Conservation (phyloP, 2,113 vertebrate species). For the Megaceryle maxima region DNA sequence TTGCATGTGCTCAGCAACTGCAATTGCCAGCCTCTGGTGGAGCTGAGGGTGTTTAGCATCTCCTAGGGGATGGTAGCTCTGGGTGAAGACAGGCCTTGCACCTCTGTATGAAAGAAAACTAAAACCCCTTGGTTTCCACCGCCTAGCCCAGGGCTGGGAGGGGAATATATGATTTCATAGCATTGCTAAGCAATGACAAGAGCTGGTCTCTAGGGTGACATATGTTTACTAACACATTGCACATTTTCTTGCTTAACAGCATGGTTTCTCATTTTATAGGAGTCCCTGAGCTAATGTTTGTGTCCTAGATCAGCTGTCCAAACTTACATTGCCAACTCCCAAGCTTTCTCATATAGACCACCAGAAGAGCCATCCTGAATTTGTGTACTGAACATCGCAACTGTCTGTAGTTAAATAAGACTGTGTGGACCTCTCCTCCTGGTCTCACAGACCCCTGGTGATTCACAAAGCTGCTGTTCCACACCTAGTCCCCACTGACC, state of each 20-base stretch:
- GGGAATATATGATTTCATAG: conserved; percentile 47
- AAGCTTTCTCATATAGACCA: not conserved
- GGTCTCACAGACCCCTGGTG: not conserved
- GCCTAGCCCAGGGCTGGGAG: not conserved
- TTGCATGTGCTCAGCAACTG: not conserved
- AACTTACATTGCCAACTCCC: not conserved
- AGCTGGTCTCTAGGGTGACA: conserved; percentile 30
- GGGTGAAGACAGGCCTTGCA: not conserved
- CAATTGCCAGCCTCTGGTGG: not conserved
- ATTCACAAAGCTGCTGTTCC: conserved; percentile 20
- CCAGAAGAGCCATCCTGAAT: not conserved
- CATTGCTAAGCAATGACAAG: conserved; percentile 54
- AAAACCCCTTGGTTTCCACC: not conserved
- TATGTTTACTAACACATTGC: conserved; percentile 27
- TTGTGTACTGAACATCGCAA: not conserved
- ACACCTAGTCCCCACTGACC: not conserved
- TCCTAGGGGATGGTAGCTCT: not conserved
- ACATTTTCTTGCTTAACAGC: conserved; percentile 40
- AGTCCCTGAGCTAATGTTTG: not conserved
- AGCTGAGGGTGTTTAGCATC: not conserved
- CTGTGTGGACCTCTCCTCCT: not conserved
- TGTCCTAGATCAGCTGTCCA: conserved; percentile 13
- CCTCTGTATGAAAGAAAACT: not conserved
- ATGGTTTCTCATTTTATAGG: conserved; percentile 11
- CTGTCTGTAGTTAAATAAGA: not conserved